phyloP scores from a whole-genome alignment of 2,888 invertebrate species.

The Steinernema scapterisci region DNA sequence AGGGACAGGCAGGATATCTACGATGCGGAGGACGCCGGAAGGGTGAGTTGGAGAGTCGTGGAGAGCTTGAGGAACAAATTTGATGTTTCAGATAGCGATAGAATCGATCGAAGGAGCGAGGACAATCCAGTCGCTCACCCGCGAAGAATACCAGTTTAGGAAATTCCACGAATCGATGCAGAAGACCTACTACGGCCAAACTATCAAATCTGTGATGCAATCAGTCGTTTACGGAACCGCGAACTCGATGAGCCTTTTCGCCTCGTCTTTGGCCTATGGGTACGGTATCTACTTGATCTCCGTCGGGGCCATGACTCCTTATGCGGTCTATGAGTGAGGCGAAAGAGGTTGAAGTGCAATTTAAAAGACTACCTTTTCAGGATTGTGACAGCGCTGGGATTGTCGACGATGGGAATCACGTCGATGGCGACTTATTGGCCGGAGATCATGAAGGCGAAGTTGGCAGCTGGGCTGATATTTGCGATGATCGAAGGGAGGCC shows the following conservation, averaged over 20 bases:
- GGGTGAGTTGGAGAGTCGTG: constrained; percentile 45
- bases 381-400: constrained; percentile 6
- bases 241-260: constrained; percentile 11
- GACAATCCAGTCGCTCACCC: constrained; percentile 67
- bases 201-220: constrained; percentile 1
- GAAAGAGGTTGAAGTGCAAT: not conserved
- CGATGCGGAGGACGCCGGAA: constrained; percentile 17
- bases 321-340: not conserved
- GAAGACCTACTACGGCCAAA: constrained; percentile 21
- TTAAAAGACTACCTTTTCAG: not conserved
- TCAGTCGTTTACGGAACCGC: constrained; percentile 19
- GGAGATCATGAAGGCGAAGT: constrained; percentile 69
- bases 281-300: constrained; percentile 29
- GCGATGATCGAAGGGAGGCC: constrained; percentile 67
- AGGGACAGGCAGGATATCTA: constrained; percentile 19
- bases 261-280: not conserved
- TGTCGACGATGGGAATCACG: constrained; percentile 37
- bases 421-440: constrained; percentile 55
- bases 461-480: constrained; percentile 69
- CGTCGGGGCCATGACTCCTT: constrained; percentile 3
- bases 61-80: constrained; percentile 70
- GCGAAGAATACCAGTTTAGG: constrained; percentile 65
- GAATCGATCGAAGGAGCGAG: constrained; percentile 68
- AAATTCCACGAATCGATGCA: constrained; percentile 16
- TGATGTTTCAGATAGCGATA: constrained; percentile 64